These are phyloP conservation scores for Mungos mungo DNA, from an alignment of 2,113 vertebrate species.

Conservation along the genomic window DNA sequence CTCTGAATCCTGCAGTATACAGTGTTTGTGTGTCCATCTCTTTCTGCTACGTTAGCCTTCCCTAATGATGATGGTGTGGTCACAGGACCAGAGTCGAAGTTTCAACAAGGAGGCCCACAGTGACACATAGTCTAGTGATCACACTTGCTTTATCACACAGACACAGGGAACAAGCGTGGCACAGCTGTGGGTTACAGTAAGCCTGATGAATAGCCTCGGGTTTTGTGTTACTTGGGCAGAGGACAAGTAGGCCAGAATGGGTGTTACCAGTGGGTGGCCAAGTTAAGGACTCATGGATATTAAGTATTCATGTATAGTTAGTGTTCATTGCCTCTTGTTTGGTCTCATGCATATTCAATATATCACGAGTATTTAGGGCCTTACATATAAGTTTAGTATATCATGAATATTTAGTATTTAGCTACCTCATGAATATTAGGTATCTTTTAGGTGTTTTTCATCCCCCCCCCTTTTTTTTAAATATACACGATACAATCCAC, in stretches of 20 bases:
- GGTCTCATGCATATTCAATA: neutral
- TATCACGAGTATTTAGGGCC: neutral
- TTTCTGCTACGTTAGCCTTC: neutral
- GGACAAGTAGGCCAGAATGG: neutral
- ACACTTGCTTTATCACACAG: neutral
- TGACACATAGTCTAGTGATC: neutral
- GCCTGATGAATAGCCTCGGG: neutral
- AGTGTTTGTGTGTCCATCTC: neutral
- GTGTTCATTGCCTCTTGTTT: neutral
- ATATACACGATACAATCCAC: neutral
- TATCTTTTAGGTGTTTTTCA: neutral
- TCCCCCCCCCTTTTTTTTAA: neutral
- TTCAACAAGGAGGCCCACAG: neutral
- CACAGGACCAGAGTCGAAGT: neutral
- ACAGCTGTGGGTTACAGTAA: neutral
- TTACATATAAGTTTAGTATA: neutral
- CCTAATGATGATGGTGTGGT: neutral
- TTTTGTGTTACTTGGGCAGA: slow-evolving; percentile 6
- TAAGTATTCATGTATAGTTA: neutral
- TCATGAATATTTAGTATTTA: neutral
- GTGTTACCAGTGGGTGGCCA: neutral
- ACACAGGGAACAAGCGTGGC: neutral
- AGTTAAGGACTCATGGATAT: neutral
- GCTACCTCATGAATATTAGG: neutral
- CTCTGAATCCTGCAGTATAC: neutral